Conservation (phyloP, 2,113 vertebrate genomes). For the Daubentonia madagascariensis region DNA sequence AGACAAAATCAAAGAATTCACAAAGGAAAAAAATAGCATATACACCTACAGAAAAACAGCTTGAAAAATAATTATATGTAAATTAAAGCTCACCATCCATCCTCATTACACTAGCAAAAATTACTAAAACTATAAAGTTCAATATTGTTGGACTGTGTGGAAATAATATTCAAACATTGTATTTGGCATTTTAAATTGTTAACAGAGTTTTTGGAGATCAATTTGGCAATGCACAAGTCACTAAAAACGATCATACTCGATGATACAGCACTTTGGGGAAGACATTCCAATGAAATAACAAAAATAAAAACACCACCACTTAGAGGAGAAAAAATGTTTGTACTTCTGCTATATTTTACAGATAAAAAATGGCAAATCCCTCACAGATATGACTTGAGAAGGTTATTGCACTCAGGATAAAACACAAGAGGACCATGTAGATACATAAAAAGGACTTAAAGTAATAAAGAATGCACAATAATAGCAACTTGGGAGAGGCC, state of each 20-base stretch:
- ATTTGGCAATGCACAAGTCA: not conserved
- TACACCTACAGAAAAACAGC: not conserved
- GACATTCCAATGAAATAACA: not conserved
- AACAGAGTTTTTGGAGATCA: not conserved
- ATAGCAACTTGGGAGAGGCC: not conserved
- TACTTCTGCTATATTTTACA: not conserved
- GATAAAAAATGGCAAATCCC: not conserved
- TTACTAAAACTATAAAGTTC: not conserved
- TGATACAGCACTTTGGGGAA: conserved; percentile 20
- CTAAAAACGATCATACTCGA: not conserved
- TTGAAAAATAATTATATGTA: conserved; percentile 33
- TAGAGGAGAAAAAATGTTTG: not conserved
- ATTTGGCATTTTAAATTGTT: not conserved
- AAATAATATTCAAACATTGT: not conserved
- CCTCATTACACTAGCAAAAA: conserved; percentile 22
- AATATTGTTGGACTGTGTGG: not conserved
- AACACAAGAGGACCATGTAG: not conserved
- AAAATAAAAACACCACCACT: not conserved
- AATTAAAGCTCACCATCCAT: not conserved
- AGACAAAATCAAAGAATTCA: conserved; percentile 24
- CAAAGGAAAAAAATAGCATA: not conserved
- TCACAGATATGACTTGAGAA: not conserved
- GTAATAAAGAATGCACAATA: not conserved
- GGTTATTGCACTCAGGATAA: not conserved
- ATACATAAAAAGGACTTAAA: not conserved